Conservation (phyloP, 2,888 invertebrate genomes). For the Drosophila kambysellisi region DNA sequence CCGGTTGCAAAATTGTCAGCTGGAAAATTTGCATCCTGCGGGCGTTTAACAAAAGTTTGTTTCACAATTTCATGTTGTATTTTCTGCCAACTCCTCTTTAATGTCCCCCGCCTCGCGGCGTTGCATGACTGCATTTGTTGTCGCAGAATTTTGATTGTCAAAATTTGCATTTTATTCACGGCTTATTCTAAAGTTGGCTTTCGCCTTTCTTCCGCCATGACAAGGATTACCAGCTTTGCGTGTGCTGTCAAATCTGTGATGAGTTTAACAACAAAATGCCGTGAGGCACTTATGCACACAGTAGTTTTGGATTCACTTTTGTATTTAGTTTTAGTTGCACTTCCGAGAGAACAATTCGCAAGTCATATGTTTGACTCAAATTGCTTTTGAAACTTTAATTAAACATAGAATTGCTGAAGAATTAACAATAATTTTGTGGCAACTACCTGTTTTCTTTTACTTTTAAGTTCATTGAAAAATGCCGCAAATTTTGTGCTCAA, state of each 20-base stretch:
- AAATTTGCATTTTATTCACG: slow-evolving; percentile 63
- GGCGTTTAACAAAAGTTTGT: slow-evolving; percentile 52
- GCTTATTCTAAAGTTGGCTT: slow-evolving; percentile 45
- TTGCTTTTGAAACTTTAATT: not conserved
- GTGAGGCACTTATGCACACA: slow-evolving; percentile 23
- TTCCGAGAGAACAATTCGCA: not conserved
- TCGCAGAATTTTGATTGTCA: slow-evolving; percentile 49
- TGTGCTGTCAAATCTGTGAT: slow-evolving; percentile 25
- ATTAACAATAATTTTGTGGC: not conserved
- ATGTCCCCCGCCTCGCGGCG: not conserved
- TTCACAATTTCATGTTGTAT: slow-evolving; percentile 49
- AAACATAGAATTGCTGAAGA: not conserved
- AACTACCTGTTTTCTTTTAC: slow-evolving; percentile 17
- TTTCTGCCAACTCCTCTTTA: slow-evolving; percentile 1
- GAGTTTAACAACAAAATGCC: slow-evolving; percentile 24
- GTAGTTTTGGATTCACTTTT: slow-evolving; percentile 10
- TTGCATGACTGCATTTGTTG: slow-evolving; percentile 54
- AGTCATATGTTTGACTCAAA: not conserved
- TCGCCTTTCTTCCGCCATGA: not conserved
- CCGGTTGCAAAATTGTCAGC: slow-evolving; percentile 46
- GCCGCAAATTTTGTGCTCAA: slow-evolving; percentile 29
- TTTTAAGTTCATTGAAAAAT: slow-evolving; percentile 16
- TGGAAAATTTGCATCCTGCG: slow-evolving; percentile 45
- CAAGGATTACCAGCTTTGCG: slow-evolving; percentile 13
- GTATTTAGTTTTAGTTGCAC: slow-evolving; percentile 14